Conservation (phyloP, 2,797 vertebrate species). For the Hyperoplus lanceolatus region DNA sequence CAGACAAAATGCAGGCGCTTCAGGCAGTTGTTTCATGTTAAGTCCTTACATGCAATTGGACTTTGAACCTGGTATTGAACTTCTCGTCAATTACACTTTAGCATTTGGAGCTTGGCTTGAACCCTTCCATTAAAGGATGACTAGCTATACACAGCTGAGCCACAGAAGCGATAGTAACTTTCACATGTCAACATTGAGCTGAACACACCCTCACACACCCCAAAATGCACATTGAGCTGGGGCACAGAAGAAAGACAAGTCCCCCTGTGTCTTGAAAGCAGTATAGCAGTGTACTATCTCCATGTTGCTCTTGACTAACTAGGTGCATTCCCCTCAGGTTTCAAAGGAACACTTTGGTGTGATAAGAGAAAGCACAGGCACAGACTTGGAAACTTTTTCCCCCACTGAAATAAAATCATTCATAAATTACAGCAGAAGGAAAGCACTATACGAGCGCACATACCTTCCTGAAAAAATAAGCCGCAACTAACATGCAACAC, state of each 20-base stretch:
- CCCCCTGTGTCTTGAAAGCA: slow-evolving; percentile 63
- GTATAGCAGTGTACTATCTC: slow-evolving; percentile 47
- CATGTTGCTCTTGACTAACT: slow-evolving; percentile 75
- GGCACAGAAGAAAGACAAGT: slow-evolving; percentile 53
- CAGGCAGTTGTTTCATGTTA: no score
- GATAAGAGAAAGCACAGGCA: slow-evolving; percentile 56
- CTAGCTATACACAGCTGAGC: no score
- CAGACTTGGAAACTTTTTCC: slow-evolving; percentile 63
- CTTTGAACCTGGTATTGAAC: no score
- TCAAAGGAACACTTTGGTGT: slow-evolving; percentile 65
- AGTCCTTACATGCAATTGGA: no score
- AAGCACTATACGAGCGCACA: slow-evolving; percentile 22
- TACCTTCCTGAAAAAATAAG: slow-evolving; percentile 65
- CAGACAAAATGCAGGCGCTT: no score
- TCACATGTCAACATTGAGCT: no score
- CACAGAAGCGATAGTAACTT: no score
- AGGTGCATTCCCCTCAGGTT: slow-evolving; percentile 70
- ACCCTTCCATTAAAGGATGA: no score
- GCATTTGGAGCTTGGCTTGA: no score
- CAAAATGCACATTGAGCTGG: slow-evolving; percentile 61
- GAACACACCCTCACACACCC: no score
- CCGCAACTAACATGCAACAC: slow-evolving; percentile 73
- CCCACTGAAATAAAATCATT: slow-evolving; percentile 55
- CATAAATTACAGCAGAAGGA: slow-evolving; percentile 72
- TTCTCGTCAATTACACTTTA: no score